Evolutionary conservation across 1,140 invertebrate species (phyloP).

Genomic region (Pollicipes pollicipes): DNA sequence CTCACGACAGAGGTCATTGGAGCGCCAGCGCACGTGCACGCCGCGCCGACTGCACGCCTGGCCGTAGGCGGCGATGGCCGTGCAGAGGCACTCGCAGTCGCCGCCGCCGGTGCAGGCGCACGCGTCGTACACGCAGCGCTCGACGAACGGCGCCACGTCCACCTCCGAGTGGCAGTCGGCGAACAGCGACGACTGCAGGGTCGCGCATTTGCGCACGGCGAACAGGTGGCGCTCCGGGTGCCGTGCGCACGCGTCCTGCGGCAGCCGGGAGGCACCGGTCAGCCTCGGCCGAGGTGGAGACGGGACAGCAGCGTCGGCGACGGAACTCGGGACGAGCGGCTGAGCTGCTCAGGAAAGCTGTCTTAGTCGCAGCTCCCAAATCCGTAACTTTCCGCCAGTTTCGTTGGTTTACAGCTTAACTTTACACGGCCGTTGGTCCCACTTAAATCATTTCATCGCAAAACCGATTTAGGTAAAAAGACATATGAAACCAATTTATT

Average conservation of each 20-base stretch:
- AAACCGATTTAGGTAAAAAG: too few species aligned
- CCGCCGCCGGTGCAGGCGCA: slow-evolving; percentile 75
- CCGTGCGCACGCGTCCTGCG: slow-evolving; percentile 45
- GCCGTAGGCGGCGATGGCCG: slow-evolving; percentile 65
- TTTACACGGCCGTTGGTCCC: too few species aligned
- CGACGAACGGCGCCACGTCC: slow-evolving; percentile 42
- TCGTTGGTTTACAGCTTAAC: too few species aligned
- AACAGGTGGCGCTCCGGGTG: slow-evolving; percentile 56
- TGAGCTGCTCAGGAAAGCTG: too few species aligned
- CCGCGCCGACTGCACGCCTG: slow-evolving; percentile 48
- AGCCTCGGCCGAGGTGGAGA: slow-evolving; percentile 15
- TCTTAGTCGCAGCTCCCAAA: too few species aligned
- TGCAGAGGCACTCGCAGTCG: slow-evolving; percentile 77
- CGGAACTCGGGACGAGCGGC: too few species aligned
- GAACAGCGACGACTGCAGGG: slow-evolving; percentile 53
- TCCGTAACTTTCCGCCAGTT: too few species aligned
- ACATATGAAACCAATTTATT: too few species aligned
- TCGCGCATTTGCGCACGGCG: slow-evolving; percentile 51
- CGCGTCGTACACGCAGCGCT: slow-evolving; percentile 54
- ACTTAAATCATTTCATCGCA: too few species aligned
- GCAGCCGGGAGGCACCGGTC: slow-evolving; percentile 9
- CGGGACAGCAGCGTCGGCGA: not conserved
- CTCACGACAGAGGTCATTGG: slow-evolving; percentile 62
- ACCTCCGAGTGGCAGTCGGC: slow-evolving; percentile 59
- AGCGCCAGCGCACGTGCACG: slow-evolving; percentile 52